These are phyloP conservation scores for Bicyclus anynana DNA, from an alignment of 1,140 invertebrate species.

Conservation along the genomic window DNA sequence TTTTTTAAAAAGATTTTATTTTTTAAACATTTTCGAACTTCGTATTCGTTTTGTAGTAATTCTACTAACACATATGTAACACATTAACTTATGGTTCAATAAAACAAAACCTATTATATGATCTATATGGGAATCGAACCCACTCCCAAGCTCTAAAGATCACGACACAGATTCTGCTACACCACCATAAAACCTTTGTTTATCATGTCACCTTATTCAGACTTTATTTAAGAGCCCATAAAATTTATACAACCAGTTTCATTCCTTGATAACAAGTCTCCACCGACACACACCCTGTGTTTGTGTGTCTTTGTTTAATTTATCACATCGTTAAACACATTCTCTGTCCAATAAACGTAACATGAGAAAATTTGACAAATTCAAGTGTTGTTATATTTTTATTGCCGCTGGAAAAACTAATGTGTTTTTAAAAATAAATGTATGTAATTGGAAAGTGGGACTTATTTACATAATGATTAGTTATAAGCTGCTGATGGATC, in stretches of 20 bases:
- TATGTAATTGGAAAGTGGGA: too few relatives aligned
- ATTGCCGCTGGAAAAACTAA: not conserved
- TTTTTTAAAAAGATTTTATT: too few relatives aligned
- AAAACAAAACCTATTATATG: too few relatives aligned
- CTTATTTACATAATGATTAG: too few relatives aligned
- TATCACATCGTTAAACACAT: slow-evolving; percentile 10
- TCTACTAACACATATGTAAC: too few relatives aligned
- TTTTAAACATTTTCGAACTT: too few relatives aligned
- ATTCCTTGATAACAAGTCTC: slow-evolving; percentile 1
- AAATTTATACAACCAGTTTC: slow-evolving; percentile 5
- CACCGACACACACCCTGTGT: not conserved
- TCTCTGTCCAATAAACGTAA: not conserved
- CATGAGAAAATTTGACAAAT: slow-evolving; percentile 4
- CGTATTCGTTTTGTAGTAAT: too few relatives aligned
- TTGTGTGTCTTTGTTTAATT: slow-evolving; percentile 12
- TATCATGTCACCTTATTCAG: slow-evolving; percentile 3
- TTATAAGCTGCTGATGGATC: too few relatives aligned
- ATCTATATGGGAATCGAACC: too few relatives aligned
- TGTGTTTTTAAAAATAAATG: not conserved
- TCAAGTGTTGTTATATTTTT: not conserved
- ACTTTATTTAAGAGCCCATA: slow-evolving; percentile 11
- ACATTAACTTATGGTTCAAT: too few relatives aligned
- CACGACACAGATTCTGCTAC: too few relatives aligned
- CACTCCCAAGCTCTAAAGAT: too few relatives aligned
- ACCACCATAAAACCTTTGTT: not conserved